Evolutionary conservation across 2,888 invertebrate species (phyloP).

Genomic region (Cataglyphis rosenhaueri): DNA sequence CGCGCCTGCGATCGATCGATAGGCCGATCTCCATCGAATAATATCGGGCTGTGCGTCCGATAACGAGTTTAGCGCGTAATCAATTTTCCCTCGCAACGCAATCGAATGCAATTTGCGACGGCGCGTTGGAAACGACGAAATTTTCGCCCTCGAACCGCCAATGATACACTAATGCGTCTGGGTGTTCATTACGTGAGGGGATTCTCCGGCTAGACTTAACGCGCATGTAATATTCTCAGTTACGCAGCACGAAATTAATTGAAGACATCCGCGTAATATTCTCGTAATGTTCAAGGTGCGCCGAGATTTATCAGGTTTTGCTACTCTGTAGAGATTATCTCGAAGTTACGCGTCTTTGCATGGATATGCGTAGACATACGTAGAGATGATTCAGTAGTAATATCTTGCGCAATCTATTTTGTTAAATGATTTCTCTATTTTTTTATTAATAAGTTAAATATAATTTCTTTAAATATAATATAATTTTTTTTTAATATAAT

Average conservation of each 20-base stretch:
- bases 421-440: background rate
- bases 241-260: constrained; percentile 36
- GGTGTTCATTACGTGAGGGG: constrained; percentile 30
- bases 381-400: background rate
- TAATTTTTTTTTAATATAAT: background rate
- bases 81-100: constrained; percentile 48
- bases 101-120: constrained; percentile 52
- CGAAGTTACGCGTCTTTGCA: background rate
- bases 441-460: background rate
- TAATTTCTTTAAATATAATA: background rate
- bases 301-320: constrained; percentile 13
- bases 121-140: constrained; percentile 34
- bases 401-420: background rate
- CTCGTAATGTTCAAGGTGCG: background rate
- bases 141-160: constrained; percentile 36
- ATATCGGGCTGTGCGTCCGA: constrained; percentile 27
- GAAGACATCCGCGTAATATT: constrained; percentile 26
- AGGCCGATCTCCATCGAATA: constrained; percentile 27
- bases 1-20: constrained; percentile 30
- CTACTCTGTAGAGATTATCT: background rate
- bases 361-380: background rate
- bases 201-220: constrained; percentile 29
- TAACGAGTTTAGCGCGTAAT: constrained; percentile 50
- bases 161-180: constrained; percentile 36
- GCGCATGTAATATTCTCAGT: constrained; percentile 25